Base-by-base conservation (phyloP, 2,888 invertebrate species). In the Scaptomyza tumidula region DNA sequence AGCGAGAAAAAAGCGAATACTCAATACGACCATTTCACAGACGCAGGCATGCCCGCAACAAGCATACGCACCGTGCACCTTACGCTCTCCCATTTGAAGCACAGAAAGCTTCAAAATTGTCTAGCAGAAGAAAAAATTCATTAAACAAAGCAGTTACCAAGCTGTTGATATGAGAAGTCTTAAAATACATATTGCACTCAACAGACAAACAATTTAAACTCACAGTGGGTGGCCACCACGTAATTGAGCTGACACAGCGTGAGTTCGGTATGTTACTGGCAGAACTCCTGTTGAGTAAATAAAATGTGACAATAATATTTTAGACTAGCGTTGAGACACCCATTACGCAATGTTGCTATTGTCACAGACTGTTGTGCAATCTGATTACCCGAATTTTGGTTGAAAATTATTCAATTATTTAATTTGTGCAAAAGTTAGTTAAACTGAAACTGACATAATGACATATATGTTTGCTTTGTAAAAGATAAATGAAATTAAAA, bases 181-280 rank as follows among this genome's bases (percentile, higher is more conserved):
- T 69, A 66, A 82, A 80, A 72, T 80, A 67, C 69, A 50, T 62
- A 77, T 75, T 69, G 66, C 52, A 69, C 73, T 60, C 69, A 73
- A 63, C 71, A 53, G 56, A 49, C 68, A 63, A 67, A 55, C 76
- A 76, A 74, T 72, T 55, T 29, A 60, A 59, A 24, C 41, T 52
- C 68, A 45, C 71, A 43, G 54, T 31, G 31, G 57, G 58, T 48
- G 62, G 37, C 27, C 39, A 7, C 1, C 37, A 27, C 4, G 62
- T 45, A 78, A 64, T 61, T 61, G 62, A 48, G 68, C 61, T 71
- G 67, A 57, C 71, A 53, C 75, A 71, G 67, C 67, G n/a, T 64
- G 71, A 64, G 49, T 54, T 68, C 60, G 35, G 58, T 60, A 44
- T 44, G 37, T 66, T 66, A 50, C 65, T 70, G 56, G 48, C 45